These are phyloP conservation scores for Falco concolor DNA, from an alignment of 2,797 vertebrate species.

Conservation along the genomic window DNA sequence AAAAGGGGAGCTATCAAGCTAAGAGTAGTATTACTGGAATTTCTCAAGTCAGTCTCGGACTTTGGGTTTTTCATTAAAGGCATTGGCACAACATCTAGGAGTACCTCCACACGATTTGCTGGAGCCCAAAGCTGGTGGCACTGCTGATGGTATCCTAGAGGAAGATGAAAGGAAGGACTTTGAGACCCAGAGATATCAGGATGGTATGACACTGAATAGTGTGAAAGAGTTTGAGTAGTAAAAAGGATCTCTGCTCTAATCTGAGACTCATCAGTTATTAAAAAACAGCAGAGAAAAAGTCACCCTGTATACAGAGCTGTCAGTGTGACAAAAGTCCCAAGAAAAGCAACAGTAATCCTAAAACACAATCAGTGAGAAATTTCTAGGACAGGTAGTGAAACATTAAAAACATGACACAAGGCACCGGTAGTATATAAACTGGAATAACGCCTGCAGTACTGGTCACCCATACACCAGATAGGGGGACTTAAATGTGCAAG, in stretches of 20 bases:
- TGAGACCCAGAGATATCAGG: neutral
- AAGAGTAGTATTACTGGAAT: neutral
- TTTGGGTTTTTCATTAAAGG: neutral
- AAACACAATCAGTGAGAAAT: neutral
- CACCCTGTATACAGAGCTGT: neutral
- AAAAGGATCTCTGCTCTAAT: neutral
- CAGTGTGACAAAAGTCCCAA: neutral
- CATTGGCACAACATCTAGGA: neutral
- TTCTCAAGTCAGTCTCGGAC: neutral
- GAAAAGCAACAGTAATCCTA: neutral
- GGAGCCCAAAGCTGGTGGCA: neutral
- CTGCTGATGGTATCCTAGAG: neutral
- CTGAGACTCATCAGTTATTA: neutral
- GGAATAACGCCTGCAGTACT: neutral
- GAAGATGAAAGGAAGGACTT: neutral
- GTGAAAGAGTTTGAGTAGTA: neutral
- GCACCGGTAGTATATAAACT: neutral
- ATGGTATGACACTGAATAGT: neutral
- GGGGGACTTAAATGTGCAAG: neutral
- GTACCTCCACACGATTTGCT: neutral
- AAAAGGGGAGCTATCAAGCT: neutral
- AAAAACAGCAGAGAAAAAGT: neutral
- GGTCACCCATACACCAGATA: fast-evolving
- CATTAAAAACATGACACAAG: neutral
- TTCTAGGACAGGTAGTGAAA: neutral